phyloP scores from a whole-genome alignment of 2,888 invertebrate species.

The Pandemis corylana region DNA sequence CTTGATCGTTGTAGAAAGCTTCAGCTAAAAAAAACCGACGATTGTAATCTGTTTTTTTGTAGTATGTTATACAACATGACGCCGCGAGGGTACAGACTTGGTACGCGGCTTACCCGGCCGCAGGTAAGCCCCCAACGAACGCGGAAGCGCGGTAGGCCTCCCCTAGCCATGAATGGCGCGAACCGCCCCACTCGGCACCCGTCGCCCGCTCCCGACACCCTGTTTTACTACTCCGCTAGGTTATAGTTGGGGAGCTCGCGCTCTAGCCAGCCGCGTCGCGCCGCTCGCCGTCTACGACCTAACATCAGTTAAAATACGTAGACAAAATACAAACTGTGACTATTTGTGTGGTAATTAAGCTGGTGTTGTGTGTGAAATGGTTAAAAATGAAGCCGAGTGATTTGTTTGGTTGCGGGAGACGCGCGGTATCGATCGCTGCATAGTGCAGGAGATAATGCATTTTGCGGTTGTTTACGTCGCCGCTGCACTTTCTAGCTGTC shows the following conservation, averaged over 20 bases:
- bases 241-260: constrained; percentile 76
- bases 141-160: constrained; percentile 69
- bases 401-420: constrained; percentile 59
- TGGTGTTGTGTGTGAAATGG: constrained; percentile 23
- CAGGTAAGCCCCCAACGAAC: constrained; percentile 57
- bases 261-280: constrained; percentile 66
- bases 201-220: constrained; percentile 65
- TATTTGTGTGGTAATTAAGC: constrained; percentile 26
- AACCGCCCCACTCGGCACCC: constrained; percentile 66
- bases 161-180: constrained; percentile 71
- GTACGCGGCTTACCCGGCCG: neutral
- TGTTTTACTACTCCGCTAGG: constrained; percentile 74
- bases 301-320: neutral
- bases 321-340: constrained; percentile 25
- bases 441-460: constrained; percentile 59
- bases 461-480: constrained; percentile 70
- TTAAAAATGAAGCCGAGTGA: neutral
- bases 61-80: too few relatives aligned
- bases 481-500: constrained; percentile 37
- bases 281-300: constrained; percentile 43
- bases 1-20: too few relatives aligned
- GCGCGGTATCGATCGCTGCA: constrained; percentile 76
- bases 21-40: too few relatives aligned
- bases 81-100: neutral
- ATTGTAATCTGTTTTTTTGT: too few relatives aligned